Conservation (phyloP, 2,113 vertebrate genomes). For the Gambusia holbrooki region DNA sequence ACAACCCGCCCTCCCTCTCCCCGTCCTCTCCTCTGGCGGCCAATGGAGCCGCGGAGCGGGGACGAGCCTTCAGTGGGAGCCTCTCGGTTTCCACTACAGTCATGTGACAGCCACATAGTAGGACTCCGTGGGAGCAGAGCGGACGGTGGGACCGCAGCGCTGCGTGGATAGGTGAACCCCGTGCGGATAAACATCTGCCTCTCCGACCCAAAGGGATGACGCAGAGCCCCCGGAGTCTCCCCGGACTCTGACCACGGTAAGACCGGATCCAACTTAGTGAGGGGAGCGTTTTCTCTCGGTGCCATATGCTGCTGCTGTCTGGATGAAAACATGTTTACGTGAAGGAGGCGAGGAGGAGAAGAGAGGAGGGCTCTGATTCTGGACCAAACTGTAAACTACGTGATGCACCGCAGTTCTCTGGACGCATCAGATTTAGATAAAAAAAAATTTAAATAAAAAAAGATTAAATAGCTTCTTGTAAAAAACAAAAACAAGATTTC, state of each 20-base stretch:
- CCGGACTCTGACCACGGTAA: constrained; percentile 45
- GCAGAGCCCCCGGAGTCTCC: constrained; percentile 2
- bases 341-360: constrained; percentile 1
- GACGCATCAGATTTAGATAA: too few relatives aligned
- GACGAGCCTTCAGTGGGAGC: constrained; percentile 91
- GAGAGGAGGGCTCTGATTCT: neutral
- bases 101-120: constrained; percentile 82
- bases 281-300: constrained; percentile 1
- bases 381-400: too few relatives aligned
- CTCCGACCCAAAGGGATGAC: constrained; percentile 23
- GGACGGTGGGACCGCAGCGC: constrained; percentile 68
- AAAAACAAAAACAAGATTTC: too few relatives aligned
- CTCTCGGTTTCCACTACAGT: constrained; percentile 75
- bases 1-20: constrained; percentile 60
- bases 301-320: constrained; percentile 57
- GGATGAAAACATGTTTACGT: constrained; percentile 80
- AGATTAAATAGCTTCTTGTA: too few relatives aligned
- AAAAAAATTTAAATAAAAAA: too few relatives aligned
- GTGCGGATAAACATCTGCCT: constrained; percentile 31
- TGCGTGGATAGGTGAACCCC: constrained; percentile 60
- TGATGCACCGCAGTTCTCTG: too few relatives aligned
- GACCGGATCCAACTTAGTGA: neutral
- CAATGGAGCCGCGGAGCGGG: constrained; percentile 80
- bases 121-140: constrained; percentile 61
- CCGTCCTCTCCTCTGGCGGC: constrained; percentile 47